phyloP scores from a whole-genome alignment of 1,140 invertebrate species.

The Ctenoplectra terminalis region DNA sequence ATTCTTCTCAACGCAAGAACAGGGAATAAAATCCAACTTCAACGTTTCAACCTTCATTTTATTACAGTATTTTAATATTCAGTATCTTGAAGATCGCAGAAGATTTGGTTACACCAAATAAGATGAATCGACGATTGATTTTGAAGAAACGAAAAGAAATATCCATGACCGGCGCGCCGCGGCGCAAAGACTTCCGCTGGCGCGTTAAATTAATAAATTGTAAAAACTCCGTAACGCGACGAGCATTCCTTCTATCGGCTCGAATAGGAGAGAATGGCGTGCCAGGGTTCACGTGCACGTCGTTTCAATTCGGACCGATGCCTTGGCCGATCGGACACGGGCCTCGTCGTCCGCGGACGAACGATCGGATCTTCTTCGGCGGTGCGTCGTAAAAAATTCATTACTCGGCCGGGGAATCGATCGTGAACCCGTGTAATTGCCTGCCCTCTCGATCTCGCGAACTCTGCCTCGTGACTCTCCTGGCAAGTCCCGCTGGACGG shows the following conservation, averaged over 20 bases:
- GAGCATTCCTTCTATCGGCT: constrained; percentile 24
- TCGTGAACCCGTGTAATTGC: constrained; percentile 79
- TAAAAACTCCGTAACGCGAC: not conserved
- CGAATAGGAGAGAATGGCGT: constrained; percentile 22
- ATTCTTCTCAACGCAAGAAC: no score
- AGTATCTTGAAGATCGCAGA: no score
- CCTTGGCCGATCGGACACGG: constrained; percentile 65
- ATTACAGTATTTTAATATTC: no score
- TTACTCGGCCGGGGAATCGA: constrained; percentile 78
- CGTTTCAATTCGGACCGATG: constrained; percentile 67
- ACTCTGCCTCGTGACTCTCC: constrained; percentile 13
- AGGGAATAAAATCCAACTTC: no score
- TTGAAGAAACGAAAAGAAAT: no score
- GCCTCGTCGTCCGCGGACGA: constrained; percentile 52
- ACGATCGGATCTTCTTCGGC: constrained; percentile 58
- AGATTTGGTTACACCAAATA: no score
- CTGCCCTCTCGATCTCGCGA: constrained; percentile 68
- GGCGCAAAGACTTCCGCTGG: not conserved
- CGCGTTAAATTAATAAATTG: constrained; percentile 29
- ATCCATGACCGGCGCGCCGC: no score
- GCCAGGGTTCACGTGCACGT: constrained; percentile 46
- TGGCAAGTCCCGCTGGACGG: no score
- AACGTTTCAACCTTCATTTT: no score
- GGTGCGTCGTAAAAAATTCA: constrained; percentile 80
- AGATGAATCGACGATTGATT: no score